Conservation (phyloP, 2,113 vertebrate genomes). For the Eubucco bourcierii region DNA sequence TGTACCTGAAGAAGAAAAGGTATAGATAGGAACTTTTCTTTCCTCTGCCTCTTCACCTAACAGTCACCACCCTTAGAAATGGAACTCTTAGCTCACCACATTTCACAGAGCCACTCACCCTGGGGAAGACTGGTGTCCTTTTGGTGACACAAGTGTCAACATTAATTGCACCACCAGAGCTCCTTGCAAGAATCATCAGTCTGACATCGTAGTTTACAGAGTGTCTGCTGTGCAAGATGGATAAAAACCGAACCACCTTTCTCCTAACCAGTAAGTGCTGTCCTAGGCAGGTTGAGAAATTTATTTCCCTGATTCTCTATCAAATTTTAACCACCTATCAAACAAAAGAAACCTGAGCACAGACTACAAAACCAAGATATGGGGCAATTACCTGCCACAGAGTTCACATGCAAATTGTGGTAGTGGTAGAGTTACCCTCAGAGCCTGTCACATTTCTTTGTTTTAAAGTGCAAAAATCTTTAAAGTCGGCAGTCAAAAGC, state of each 20-base stretch:
- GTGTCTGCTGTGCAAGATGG: background rate
- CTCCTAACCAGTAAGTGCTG: background rate
- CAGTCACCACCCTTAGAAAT: background rate
- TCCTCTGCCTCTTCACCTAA: background rate
- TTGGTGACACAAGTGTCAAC: background rate
- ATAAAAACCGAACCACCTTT: background rate
- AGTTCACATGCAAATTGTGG: background rate
- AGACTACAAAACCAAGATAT: background rate
- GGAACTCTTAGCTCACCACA: background rate
- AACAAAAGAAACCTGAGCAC: background rate
- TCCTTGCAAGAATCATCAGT: background rate
- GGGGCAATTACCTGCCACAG: background rate
- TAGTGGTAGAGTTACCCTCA: background rate
- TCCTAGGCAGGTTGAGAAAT: background rate
- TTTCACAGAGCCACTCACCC: background rate
- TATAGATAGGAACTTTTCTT: background rate
- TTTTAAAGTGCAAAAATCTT: background rate
- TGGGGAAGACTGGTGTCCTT: background rate
- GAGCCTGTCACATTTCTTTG: background rate
- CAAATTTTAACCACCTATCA: background rate
- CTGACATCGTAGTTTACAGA: background rate
- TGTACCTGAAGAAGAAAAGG: constrained; percentile 40
- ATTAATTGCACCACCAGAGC: background rate
- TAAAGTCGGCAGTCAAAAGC: background rate
- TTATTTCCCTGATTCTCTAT: background rate